These are phyloP conservation scores for Eupithecia tripunctaria DNA, from an alignment of 2,888 invertebrate species.

Conservation along the genomic window DNA sequence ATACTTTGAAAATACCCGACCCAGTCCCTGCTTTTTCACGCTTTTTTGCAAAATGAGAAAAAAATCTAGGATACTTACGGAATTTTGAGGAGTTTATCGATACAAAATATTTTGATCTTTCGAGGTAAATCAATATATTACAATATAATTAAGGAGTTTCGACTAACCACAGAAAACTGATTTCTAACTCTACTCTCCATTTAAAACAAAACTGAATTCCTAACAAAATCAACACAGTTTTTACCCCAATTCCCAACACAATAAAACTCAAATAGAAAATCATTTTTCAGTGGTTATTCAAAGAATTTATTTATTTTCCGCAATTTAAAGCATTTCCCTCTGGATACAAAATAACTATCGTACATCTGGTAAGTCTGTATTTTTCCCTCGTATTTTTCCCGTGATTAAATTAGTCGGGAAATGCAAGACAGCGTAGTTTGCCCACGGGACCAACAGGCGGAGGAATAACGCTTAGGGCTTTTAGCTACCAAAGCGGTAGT, in stretches of 20 bases:
- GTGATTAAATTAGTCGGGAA: constrained; percentile 42
- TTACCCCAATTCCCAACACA: not conserved
- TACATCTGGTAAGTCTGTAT: constrained; percentile 30
- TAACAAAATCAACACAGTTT: not conserved
- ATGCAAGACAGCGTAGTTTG: constrained; percentile 37
- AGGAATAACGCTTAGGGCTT: constrained; percentile 12
- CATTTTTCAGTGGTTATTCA: not conserved
- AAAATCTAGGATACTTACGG: too few species aligned
- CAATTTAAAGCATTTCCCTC: constrained; percentile 8
- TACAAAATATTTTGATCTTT: too few species aligned
- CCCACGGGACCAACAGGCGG: constrained; percentile 22
- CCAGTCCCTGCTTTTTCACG: too few species aligned
- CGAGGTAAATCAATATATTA: too few species aligned
- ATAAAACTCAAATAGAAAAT: not conserved
- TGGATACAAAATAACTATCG: constrained; percentile 18
- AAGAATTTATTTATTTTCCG: not conserved
- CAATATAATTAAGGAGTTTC: too few species aligned
- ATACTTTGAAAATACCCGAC: too few species aligned
- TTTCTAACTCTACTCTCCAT: not conserved
- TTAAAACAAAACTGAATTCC: not conserved
- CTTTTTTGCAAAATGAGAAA: too few species aligned
- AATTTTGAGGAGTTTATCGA: too few species aligned
- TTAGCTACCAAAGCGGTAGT: constrained; percentile 3
- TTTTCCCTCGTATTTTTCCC: constrained; percentile 38
- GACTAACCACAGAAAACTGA: not conserved